Base-by-base conservation (phyloP, 2,113 vertebrate species). In the Chamaetylas fuelleborni region DNA sequence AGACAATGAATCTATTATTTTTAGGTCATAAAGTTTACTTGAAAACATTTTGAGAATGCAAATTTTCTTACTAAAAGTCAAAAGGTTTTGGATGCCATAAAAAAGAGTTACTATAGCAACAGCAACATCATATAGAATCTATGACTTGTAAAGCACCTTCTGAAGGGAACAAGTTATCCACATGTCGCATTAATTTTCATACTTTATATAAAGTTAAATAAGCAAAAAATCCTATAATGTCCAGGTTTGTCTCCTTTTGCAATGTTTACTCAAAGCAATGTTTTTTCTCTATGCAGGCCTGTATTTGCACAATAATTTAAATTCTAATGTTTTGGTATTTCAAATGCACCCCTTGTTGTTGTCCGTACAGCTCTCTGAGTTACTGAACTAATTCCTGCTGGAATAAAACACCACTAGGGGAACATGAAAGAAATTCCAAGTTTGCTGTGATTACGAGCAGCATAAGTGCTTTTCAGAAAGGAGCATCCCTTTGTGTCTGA, bases 31-130 rank as follows among this genome's bases (percentile, higher is more conserved):
- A 93, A 92, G 67, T 95, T 96, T 50, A 79, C 71, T 94, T 86
- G 65, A 57, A 79, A 95, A 83, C 53, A 88, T 92, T 95, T 93
- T 95, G 65, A 88, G 45, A 72, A 90, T 93, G 71, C 38, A 86
- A 76, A 92, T 92, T 95, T 93, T 92, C 80, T 93, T 72, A 69
- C 58, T 90, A 86, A 91, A 97, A 91, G 62, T 84, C 88, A 92
- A 88, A 73, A 95, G 83, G 88, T 88, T 93, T 78, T 87, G 78
- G n/a, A n/a, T 94, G 70, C 81, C 2, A 1, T 97, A 96, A 93
- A 97, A 94, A 82, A 79, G 71, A 93, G 97, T 97, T 97, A 77
- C 95, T 97, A 97, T 97, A 96, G 96, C 92, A 98, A 98, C 92
- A 66, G 61, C 33, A 96, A 56, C 76, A 96, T 96, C 91, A 94